Evolutionary conservation across 2,113 vertebrate genomes (phyloP).

Genomic region (Eretmochelys imbricata): DNA sequence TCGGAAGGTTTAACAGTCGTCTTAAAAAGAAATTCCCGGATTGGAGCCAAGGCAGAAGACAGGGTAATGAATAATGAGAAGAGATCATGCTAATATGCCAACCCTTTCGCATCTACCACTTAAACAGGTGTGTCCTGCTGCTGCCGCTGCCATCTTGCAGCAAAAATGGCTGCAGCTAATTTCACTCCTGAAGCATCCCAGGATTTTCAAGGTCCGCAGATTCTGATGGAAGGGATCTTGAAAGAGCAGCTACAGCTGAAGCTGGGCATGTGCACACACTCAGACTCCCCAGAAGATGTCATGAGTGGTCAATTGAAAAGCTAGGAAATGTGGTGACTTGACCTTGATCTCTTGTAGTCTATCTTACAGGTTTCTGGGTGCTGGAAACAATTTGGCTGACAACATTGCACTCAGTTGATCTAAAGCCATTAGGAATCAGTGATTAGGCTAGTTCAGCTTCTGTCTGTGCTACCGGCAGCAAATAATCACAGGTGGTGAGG

Average conservation of each 20-base stretch:
- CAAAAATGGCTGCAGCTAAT: background rate
- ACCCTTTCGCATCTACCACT: background rate
- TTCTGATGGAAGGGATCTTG: background rate
- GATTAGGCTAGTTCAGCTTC: background rate
- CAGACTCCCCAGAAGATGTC: background rate
- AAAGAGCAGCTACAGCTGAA: background rate
- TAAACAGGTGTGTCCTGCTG: background rate
- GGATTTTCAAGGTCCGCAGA: background rate
- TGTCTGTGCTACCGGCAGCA: background rate
- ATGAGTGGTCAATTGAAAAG: background rate
- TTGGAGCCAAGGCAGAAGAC: background rate
- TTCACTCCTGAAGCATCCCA: background rate
- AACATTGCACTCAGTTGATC: background rate
- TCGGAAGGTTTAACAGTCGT: fast-evolving
- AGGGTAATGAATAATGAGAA: background rate
- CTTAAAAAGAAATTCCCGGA: background rate
- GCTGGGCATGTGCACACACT: fast-evolving
- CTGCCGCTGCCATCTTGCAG: background rate
- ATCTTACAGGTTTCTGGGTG: background rate
- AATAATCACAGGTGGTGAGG: background rate
- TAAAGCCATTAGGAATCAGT: background rate
- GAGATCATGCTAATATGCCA: background rate
- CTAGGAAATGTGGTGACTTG: background rate
- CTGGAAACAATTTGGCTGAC: background rate
- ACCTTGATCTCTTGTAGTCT: background rate